Conservation (phyloP, 2,113 vertebrate species). For the Prionailurus viverrinus region DNA sequence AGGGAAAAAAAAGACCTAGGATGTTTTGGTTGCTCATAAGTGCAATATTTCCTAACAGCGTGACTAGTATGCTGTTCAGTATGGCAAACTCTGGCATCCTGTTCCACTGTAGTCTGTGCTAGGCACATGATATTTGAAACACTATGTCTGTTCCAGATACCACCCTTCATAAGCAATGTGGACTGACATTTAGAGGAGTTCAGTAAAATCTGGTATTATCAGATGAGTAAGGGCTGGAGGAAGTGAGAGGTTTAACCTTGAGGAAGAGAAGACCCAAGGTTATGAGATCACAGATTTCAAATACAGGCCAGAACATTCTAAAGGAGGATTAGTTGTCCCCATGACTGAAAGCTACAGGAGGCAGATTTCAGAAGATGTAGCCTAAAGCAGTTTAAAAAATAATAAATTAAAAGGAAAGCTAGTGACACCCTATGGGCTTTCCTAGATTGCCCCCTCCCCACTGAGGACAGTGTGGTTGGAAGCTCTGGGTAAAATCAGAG, state of each 20-base stretch:
- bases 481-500: neutral
- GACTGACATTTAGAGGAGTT: neutral
- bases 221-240: neutral
- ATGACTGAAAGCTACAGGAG: neutral
- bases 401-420: neutral
- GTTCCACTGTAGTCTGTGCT: too few species aligned
- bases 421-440: neutral
- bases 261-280: neutral
- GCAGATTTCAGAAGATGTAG: slow-evolving; percentile 1
- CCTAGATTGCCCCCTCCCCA: neutral
- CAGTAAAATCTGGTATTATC: neutral
- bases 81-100: neutral
- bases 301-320: neutral
- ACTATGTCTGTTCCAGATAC: neutral
- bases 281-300: neutral
- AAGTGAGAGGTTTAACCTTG: neutral
- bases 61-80: neutral
- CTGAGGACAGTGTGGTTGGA: neutral
- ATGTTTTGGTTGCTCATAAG: neutral
- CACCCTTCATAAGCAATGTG: neutral
- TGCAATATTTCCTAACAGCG: neutral
- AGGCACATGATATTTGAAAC: neutral
- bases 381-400: neutral
- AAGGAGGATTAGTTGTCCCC: neutral
- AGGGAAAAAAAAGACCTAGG: neutral